Evolutionary conservation across 2,888 invertebrate genomes (phyloP), one percentile per base, ranked within the genome.

Genomic region (Orchesellides sinensis): DNA sequence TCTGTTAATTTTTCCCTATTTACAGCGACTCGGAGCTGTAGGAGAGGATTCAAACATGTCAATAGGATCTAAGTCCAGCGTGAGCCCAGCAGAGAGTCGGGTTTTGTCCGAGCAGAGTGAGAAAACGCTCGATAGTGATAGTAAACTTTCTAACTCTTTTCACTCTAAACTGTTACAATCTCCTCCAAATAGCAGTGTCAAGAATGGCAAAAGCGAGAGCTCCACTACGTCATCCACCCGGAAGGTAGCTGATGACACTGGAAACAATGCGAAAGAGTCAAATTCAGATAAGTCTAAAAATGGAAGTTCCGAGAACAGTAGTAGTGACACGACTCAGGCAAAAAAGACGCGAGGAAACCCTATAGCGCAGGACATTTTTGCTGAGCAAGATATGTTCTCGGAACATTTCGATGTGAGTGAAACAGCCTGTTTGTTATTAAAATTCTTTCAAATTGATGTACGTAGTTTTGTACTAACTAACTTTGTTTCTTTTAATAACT

Each of bases 311-410:
- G 66, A 40, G 35, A 70, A 91, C 90, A 8, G 90, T 90, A 12
- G 87, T 90, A 45, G 87, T 90, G n/a, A n/a, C n/a, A n/a, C n/a
- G n/a, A n/a, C 40, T 40, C 84, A 90, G 90, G 40, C 52, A 66
- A 49, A 90, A 89, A 75, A 90, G 90, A 90, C 82, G 87, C 14
- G 45, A 65, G 68, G 54, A 21, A 77, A 72, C 77, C 74, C 66
- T 87, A 78, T 72, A 49, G 70, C 75, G 4, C 93, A 93, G 95
- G 96, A 96, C 89, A 96, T 96, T 95, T 96, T 97, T 91, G 97
- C 98, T 47, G 97, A 98, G 89, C 95, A 95, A 87, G 96, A 96
- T 89, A 95, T 95, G 90, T 95, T 96, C 90, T 92, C 92, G 88
- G 93, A 94, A 47, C 92, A 94, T 89, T 94, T 94, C 89, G 93